These are phyloP conservation scores for Diprion similis DNA, from an alignment of 1,140 invertebrate species.

Conservation along the genomic window DNA sequence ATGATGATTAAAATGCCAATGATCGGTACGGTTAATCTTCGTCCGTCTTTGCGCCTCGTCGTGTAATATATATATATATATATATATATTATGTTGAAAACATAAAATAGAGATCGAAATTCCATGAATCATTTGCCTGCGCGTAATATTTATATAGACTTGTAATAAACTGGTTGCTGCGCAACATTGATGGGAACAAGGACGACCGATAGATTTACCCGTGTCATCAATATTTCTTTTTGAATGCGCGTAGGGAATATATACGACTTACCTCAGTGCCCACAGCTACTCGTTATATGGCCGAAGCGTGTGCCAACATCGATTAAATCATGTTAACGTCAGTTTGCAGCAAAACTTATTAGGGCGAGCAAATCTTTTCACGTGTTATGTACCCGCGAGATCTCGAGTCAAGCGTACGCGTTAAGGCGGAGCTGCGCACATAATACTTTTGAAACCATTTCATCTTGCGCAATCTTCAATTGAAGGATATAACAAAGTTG, in stretches of 20 bases:
- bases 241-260: background rate
- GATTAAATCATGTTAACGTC: too few species aligned
- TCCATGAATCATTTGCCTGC: conserved; percentile 2
- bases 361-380: too few species aligned
- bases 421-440: too few species aligned
- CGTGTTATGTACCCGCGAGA: too few species aligned
- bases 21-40: background rate
- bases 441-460: too few species aligned
- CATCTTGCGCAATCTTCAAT: too few species aligned
- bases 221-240: background rate
- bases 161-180: background rate
- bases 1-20: background rate
- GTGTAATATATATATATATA: background rate
- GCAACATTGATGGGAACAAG: conserved; percentile 3
- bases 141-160: background rate
- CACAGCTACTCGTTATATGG: too few species aligned
- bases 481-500: too few species aligned
- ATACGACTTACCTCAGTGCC: background rate
- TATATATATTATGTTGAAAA: background rate
- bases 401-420: too few species aligned
- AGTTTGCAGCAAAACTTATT: too few species aligned
- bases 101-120: background rate
- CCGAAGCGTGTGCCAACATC: too few species aligned
- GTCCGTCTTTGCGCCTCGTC: background rate
- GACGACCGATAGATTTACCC: conserved; percentile 1